Conservation (phyloP, 2,888 invertebrate species). For the Bellardia pandia region DNA sequence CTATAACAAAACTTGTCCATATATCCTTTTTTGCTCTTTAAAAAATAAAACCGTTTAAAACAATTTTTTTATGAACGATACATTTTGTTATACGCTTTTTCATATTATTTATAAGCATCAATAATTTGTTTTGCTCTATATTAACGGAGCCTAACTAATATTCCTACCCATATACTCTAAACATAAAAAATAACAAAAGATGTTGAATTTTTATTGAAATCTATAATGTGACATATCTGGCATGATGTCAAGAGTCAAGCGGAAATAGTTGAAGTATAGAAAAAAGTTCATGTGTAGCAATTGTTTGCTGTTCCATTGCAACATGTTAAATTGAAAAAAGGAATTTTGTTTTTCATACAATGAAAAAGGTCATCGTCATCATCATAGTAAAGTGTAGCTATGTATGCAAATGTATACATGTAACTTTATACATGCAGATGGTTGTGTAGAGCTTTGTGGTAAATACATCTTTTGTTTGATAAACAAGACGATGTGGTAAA, state of each 20-base stretch:
- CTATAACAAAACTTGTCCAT: no score
- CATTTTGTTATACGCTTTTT: no score
- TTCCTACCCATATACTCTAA: no score
- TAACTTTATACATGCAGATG: no score
- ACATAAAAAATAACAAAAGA: neutral
- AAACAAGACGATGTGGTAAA: neutral
- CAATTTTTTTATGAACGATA: no score
- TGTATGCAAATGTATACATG: neutral
- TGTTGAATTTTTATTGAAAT: slow-evolving; percentile 40
- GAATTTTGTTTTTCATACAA: neutral
- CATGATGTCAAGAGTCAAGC: slow-evolving; percentile 44
- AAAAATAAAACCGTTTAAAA: no score
- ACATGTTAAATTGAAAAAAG: slow-evolving; percentile 18
- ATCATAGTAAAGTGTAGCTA: neutral
- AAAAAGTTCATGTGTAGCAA: slow-evolving; percentile 20
- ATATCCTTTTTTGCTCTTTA: no score
- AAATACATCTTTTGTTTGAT: no score
- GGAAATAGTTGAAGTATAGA: slow-evolving; percentile 19
- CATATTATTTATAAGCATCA: no score
- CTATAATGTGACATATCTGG: slow-evolving; percentile 16
- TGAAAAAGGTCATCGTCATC: neutral
- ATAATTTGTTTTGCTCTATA: no score
- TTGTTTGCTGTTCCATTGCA: slow-evolving; percentile 22
- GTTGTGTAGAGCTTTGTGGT: no score
- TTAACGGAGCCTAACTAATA: no score